Evolutionary conservation across 2,888 invertebrate species (phyloP).

Genomic region (Dysmachus trigonus): DNA sequence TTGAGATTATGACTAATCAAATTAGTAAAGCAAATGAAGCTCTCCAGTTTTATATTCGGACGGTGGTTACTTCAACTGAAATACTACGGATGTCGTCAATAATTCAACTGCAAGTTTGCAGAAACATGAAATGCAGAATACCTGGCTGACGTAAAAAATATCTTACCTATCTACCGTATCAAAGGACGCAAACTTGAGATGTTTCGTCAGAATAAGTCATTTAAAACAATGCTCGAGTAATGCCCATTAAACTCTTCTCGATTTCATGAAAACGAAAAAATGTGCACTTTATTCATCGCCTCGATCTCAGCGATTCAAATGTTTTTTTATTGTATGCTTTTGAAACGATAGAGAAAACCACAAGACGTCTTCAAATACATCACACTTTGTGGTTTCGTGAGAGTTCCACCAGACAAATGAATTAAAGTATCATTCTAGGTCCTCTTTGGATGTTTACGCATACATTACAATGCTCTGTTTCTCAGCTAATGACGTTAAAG

Average conservation of each 20-base stretch:
- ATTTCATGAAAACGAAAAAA: background rate
- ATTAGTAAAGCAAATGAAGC: background rate
- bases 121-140: background rate
- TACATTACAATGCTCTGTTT: background rate
- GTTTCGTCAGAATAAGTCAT: background rate
- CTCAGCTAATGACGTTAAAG: background rate
- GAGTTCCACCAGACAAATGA: background rate
- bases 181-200: background rate
- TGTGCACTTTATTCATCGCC: background rate
- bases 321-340: background rate
- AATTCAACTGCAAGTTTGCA: background rate
- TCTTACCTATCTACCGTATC: background rate
- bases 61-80: background rate
- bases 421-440: background rate
- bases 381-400: conserved; percentile 1
- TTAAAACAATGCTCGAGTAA: background rate
- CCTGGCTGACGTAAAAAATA: background rate
- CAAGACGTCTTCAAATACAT: background rate
- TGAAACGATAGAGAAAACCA: background rate
- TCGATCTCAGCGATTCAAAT: background rate
- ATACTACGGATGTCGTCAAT: background rate
- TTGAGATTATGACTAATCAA: background rate
- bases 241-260: background rate
- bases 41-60: background rate
- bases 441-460: background rate